Percentiles rank a stretch among this genome's conserved stretches.
Conservation (phyloP, 2,888 invertebrate species). For the Tetragonisca angustula region DNA sequence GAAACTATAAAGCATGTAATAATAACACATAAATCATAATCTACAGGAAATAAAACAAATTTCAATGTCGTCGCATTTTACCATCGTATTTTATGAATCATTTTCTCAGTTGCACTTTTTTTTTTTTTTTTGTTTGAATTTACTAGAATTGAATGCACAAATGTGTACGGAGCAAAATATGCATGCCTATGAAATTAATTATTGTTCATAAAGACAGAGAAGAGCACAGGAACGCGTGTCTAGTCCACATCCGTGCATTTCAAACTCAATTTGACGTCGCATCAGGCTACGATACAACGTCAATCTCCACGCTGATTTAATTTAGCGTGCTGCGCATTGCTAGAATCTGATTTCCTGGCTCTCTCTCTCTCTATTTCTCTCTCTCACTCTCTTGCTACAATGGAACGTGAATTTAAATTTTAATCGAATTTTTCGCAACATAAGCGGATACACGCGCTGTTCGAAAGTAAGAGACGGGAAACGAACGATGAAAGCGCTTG, state of each 20-base stretch:
- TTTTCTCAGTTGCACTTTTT: no score
- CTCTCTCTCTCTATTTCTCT: not conserved
- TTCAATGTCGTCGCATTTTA: no score
- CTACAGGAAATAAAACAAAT: no score
- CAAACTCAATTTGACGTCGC: conserved; percentile 68
- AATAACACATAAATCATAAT: no score
- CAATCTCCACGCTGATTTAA: conserved; percentile 67
- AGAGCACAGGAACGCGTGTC: conserved; percentile 1
- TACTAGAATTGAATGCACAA: not conserved
- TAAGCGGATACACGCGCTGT: not conserved
- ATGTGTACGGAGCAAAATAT: not conserved
- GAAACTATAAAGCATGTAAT: no score
- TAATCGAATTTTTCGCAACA: not conserved
- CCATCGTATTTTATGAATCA: no score
- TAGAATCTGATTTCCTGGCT: conserved; percentile 38
- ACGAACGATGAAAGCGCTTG: not conserved
- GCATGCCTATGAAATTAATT: not conserved
- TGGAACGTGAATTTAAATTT: not conserved
- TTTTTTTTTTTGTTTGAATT: no score
- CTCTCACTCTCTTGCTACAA: not conserved
- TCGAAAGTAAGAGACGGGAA: not conserved
- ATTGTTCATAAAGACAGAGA: not conserved
- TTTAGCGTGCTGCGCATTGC: conserved; percentile 40
- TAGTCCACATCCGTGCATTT: conserved; percentile 51
- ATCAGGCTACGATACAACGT: conserved; percentile 64